These are phyloP conservation scores for Proterorhinus semilunaris DNA, from an alignment of 2,113 vertebrate species.

Conservation along the genomic window DNA sequence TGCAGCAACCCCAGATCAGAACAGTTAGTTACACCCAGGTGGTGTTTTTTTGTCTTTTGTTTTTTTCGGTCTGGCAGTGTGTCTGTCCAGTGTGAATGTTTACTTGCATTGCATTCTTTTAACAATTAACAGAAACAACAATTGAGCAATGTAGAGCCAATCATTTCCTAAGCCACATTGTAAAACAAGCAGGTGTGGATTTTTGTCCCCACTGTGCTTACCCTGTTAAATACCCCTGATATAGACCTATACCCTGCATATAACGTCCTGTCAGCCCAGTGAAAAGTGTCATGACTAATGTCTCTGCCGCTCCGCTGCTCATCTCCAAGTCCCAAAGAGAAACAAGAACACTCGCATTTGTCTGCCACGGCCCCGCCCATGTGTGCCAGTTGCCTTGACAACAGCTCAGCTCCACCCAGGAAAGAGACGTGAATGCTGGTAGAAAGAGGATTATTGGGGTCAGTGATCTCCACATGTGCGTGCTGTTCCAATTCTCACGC, in stretches of 20 bases:
- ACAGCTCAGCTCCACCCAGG: conserved; percentile 67
- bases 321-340: conserved; percentile 59
- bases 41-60: too few species aligned
- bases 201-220: background rate
- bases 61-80: too few species aligned
- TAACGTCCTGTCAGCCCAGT: conserved; percentile 7
- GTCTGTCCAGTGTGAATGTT: too few species aligned
- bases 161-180: background rate
- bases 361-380: conserved; percentile 18
- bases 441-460: conserved; percentile 72
- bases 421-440: conserved; percentile 53
- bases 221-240: background rate
- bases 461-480: conserved; percentile 50
- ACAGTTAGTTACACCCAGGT: too few species aligned
- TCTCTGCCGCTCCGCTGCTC: conserved; percentile 60
- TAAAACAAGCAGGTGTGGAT: background rate
- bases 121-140: conserved; percentile 21
- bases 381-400: conserved; percentile 51
- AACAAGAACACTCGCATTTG: conserved; percentile 58
- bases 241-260: background rate
- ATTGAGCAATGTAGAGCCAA: background rate
- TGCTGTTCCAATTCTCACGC: conserved; percentile 16
- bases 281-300: conserved; percentile 57
- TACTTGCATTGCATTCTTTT: too few species aligned
- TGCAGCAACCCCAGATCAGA: too few species aligned